A percentile compares a stretch with the other conserved stretches of the same genome.
Conservation (phyloP, 35 echinoderm and acorn worm species). For the Ophioderma brevispina region DNA sequence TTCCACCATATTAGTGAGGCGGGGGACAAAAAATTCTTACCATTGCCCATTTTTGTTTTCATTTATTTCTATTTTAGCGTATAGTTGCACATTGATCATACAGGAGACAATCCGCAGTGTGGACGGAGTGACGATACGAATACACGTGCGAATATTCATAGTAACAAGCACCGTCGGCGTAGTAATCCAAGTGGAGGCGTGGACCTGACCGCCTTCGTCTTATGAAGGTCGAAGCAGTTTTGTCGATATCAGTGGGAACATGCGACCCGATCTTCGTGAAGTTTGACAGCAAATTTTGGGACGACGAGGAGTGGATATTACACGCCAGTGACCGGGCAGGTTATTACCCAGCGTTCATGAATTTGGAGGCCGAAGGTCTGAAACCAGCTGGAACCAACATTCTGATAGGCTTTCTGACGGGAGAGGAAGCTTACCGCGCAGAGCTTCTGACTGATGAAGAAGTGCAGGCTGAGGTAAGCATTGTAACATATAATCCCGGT, state of each 20-base stretch:
- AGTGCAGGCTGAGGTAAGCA: background rate
- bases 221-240: constrained; percentile 39
- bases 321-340: constrained; percentile 27
- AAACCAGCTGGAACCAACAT: constrained; percentile 41
- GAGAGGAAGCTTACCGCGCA: constrained; percentile 29
- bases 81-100: no score
- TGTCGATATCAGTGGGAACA: constrained; percentile 20
- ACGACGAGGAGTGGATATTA: constrained; percentile 34
- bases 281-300: constrained; percentile 53
- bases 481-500: no score
- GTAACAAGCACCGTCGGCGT: constrained; percentile 49
- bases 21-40: no score
- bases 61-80: no score
- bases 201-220: constrained; percentile 32
- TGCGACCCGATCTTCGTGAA: constrained; percentile 47
- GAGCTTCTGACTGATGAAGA: constrained; percentile 9
- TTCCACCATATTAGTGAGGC: no score
- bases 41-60: no score
- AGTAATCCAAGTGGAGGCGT: constrained; percentile 28
- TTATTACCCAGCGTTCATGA: constrained; percentile 41
- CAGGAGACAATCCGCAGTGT: no score
- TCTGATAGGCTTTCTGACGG: constrained; percentile 7
- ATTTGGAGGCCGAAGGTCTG: constrained; percentile 37
- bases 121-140: background rate
- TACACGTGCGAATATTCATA: constrained; percentile 15